Conservation (phyloP, 2,888 invertebrate genomes). For the Leucoma salicis region DNA sequence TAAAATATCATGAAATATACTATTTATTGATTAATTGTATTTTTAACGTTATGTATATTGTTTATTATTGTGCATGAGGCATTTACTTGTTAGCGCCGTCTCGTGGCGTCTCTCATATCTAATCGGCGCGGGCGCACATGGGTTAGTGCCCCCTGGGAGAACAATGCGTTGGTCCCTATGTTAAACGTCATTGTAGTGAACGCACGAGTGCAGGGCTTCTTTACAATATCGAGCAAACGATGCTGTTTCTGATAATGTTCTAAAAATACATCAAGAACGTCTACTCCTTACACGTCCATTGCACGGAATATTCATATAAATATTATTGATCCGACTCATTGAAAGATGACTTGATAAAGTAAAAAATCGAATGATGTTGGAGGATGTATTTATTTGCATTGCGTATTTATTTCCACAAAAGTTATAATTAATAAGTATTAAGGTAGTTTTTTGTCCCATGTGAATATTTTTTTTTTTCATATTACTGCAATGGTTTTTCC, state of each 20-base stretch:
- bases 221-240: neutral
- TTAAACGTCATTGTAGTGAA: slow-evolving; percentile 23
- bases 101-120: slow-evolving; percentile 61
- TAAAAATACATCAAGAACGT: neutral
- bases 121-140: slow-evolving; percentile 73
- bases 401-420: too few species aligned
- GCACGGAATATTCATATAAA: neutral
- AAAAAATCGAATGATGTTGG: too few species aligned
- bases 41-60: slow-evolving; percentile 42
- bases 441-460: too few species aligned
- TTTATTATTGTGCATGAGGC: slow-evolving; percentile 44
- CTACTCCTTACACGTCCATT: neutral
- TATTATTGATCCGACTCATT: too few species aligned
- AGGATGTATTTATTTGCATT: too few species aligned
- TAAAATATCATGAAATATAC: slow-evolving; percentile 19
- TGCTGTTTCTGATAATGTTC: neutral
- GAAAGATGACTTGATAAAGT: too few species aligned
- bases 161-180: slow-evolving; percentile 77
- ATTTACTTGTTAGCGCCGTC: slow-evolving; percentile 44
- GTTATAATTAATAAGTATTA: too few species aligned
- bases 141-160: slow-evolving; percentile 79
- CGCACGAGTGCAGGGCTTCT: slow-evolving; percentile 9
- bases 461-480: too few species aligned
- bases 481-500: too few species aligned
- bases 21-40: slow-evolving; percentile 27